Conservation (phyloP, 2,113 vertebrate species). For the Hiodon tergisus region DNA sequence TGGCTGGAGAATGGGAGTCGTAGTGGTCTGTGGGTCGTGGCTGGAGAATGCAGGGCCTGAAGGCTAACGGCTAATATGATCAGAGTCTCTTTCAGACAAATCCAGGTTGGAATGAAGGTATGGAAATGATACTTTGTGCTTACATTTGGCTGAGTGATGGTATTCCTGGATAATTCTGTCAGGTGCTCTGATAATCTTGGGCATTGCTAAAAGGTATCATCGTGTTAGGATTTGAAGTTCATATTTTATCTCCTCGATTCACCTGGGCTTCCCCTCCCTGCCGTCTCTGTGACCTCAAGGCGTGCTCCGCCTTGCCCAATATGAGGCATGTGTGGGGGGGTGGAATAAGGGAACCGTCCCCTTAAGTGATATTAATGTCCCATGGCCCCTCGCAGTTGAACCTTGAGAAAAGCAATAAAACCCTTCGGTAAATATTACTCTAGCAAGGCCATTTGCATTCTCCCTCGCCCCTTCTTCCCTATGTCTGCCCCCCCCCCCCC, state of each 20-base stretch:
- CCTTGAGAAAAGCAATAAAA: constrained; percentile 47
- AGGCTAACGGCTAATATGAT: too few species aligned
- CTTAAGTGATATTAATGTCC: constrained; percentile 48
- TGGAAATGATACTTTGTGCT: neutral
- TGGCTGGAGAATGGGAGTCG: too few species aligned
- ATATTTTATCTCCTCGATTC: neutral
- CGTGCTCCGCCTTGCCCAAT: too few species aligned
- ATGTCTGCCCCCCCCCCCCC: constrained; percentile 49
- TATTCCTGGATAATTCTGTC: too few species aligned
- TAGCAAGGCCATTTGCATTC: constrained; percentile 52
- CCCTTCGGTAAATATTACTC: constrained; percentile 43
- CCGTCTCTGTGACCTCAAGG: neutral
- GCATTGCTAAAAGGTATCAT: neutral
- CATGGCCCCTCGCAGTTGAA: constrained; percentile 41
- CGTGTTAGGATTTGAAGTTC: neutral
- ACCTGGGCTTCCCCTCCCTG: neutral
- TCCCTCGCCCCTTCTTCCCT: constrained; percentile 39
- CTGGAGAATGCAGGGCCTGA: too few species aligned
- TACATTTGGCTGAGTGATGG: neutral
- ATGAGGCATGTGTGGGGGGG: too few species aligned
- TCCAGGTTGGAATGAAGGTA: neutral
- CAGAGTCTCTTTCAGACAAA: too few species aligned
- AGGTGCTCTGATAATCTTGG: too few species aligned
- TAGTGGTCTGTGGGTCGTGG: too few species aligned
- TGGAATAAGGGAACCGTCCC: constrained; percentile 7